These are phyloP conservation scores for Sapayoa aenigma DNA, from an alignment of 2,113 vertebrate species.

Conservation along the genomic window DNA sequence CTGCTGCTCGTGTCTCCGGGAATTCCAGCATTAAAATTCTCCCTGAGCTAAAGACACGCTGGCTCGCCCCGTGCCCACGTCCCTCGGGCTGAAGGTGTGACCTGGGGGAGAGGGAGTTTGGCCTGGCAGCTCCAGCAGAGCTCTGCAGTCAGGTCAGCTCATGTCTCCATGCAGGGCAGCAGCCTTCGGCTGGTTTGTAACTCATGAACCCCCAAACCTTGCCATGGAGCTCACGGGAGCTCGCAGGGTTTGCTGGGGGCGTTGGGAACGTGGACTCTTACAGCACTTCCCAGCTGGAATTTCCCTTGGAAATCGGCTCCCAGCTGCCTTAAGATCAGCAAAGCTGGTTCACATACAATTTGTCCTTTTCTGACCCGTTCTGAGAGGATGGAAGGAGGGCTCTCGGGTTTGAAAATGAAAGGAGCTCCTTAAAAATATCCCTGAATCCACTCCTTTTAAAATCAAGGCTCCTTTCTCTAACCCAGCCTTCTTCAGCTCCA, in stretches of 20 bases:
- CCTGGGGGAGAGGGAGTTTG: too few relatives aligned
- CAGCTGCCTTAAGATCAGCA: background rate
- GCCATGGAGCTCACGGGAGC: too few relatives aligned
- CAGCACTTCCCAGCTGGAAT: background rate
- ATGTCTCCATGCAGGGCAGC: too few relatives aligned
- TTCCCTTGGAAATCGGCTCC: background rate
- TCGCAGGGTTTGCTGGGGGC: too few relatives aligned
- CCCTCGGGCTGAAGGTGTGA: too few relatives aligned
- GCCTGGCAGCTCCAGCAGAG: too few relatives aligned
- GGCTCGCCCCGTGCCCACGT: too few relatives aligned
- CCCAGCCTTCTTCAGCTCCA: background rate
- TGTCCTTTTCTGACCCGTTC: background rate
- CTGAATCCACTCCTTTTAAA: background rate
- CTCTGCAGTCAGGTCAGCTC: too few relatives aligned
- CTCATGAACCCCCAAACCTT: too few relatives aligned
- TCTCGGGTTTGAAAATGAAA: background rate
- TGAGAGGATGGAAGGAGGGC: background rate
- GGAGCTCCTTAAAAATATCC: background rate
- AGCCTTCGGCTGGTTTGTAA: too few relatives aligned
- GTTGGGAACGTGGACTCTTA: background rate
- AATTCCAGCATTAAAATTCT: too few relatives aligned
- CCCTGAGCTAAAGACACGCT: too few relatives aligned
- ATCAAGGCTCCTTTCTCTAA: background rate
- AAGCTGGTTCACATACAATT: background rate
- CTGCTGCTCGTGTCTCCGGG: background rate